phyloP scores from a whole-genome alignment of 92 coral and sea anemone genomes.

The Porites rus region DNA sequence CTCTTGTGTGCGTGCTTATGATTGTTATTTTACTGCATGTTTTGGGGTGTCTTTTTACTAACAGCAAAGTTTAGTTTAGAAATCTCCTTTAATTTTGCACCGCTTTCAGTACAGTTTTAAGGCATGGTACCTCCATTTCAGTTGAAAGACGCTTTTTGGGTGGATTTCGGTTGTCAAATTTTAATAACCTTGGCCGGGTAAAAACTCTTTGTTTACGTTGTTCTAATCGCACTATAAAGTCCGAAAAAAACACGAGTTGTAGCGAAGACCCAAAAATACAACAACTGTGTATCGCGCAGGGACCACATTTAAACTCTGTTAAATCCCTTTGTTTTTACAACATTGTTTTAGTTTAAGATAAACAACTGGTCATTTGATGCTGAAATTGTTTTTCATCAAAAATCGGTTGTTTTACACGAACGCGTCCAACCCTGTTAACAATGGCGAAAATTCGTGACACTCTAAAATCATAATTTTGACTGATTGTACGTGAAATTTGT shows the following conservation, averaged over 20 bases:
- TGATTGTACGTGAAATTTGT: background rate
- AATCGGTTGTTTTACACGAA: background rate
- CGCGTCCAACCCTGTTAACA: background rate
- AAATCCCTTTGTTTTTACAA: constrained; percentile 11
- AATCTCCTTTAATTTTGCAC: background rate
- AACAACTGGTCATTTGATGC: constrained; percentile 8
- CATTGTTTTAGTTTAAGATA: constrained; percentile 2
- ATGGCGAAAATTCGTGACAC: background rate
- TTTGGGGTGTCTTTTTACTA: background rate
- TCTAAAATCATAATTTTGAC: background rate
- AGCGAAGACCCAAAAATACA: background rate
- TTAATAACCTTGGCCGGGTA: background rate
- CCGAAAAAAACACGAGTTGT: background rate
- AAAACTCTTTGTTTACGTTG: background rate
- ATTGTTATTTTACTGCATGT: background rate
- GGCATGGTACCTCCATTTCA: background rate
- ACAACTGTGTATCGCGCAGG: background rate
- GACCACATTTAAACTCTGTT: background rate
- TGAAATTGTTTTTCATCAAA: background rate
- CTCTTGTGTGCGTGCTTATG: background rate
- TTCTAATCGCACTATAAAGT: background rate
- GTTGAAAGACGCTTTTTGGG: constrained; percentile 18
- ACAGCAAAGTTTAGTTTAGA: background rate
- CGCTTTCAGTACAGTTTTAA: too few relatives aligned
- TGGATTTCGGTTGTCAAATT: background rate